phyloP scores from a whole-genome alignment of 1,140 invertebrate genomes.

The Drosophila lowei region DNA sequence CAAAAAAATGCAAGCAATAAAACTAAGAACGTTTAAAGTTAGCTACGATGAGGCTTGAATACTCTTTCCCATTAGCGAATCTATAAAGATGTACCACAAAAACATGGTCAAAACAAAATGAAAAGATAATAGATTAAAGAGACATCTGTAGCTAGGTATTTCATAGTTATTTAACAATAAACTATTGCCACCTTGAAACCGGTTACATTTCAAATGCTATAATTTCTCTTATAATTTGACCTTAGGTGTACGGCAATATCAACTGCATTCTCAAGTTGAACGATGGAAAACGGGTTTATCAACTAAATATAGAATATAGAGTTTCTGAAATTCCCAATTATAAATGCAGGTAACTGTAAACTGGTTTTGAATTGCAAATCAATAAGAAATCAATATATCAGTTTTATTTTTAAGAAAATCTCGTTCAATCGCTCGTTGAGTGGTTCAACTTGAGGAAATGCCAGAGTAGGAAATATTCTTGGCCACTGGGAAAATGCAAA shows the following conservation, averaged over 20 bases:
- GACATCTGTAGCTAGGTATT: too few relatives aligned
- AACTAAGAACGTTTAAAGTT: background rate
- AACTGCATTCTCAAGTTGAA: background rate
- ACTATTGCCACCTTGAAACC: too few relatives aligned
- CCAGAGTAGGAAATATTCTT: too few relatives aligned
- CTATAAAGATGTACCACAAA: too few relatives aligned
- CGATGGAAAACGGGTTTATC: constrained; percentile 14
- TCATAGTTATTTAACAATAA: too few relatives aligned
- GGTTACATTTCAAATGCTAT: background rate
- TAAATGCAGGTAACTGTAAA: background rate
- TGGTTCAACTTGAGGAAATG: too few relatives aligned
- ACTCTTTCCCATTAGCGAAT: constrained; percentile 2
- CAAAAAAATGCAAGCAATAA: background rate
- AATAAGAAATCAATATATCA: too few relatives aligned
- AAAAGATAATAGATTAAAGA: too few relatives aligned
- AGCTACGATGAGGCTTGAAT: constrained; percentile 4
- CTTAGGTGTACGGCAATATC: constrained; percentile 3
- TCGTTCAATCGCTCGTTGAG: too few relatives aligned
- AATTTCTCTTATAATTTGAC: constrained; percentile 14
- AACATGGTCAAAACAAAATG: too few relatives aligned
- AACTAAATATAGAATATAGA: constrained; percentile 7
- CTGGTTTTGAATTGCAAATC: constrained; percentile 3
- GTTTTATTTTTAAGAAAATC: too few relatives aligned
- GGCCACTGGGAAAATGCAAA: too few relatives aligned
- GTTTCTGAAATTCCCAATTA: constrained; percentile 28